phyloP scores from a whole-genome alignment of 2,113 vertebrate species.

The Microcebus lehilahytsara region DNA sequence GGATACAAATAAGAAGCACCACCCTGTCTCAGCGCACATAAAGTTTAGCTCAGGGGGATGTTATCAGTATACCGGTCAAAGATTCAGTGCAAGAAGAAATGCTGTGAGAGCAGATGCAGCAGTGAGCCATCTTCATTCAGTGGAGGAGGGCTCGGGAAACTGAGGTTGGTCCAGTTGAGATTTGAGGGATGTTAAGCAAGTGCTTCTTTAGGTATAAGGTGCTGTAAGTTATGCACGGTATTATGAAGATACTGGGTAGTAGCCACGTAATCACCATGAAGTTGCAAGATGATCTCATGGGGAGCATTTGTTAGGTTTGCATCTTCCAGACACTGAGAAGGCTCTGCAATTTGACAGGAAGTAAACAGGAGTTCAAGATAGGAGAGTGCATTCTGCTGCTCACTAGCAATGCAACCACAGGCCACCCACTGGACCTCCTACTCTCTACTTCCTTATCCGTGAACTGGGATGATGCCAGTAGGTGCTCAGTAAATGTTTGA shows the following conservation, averaged over 20 bases:
- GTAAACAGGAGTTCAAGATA: background rate
- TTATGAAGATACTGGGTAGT: background rate
- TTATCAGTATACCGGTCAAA: background rate
- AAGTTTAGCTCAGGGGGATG: background rate
- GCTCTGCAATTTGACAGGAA: background rate
- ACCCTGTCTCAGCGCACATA: accelerated
- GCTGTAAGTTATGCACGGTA: accelerated
- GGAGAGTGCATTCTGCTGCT: background rate
- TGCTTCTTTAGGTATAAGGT: background rate
- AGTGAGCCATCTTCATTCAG: background rate
- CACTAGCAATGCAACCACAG: background rate
- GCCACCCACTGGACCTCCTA: background rate
- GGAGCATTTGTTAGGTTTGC: background rate
- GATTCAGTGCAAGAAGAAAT: background rate
- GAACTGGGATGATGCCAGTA: background rate
- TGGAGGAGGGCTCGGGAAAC: background rate
- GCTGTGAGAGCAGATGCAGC: background rate
- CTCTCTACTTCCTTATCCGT: background rate
- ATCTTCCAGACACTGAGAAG: background rate
- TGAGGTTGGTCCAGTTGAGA: background rate
- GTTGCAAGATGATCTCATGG: background rate
- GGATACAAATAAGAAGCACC: background rate
- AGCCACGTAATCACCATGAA: background rate
- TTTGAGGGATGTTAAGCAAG: background rate
- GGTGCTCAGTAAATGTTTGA: background rate